Conservation (phyloP, 2,797 vertebrate genomes). For the Lacerta bilineata region DNA sequence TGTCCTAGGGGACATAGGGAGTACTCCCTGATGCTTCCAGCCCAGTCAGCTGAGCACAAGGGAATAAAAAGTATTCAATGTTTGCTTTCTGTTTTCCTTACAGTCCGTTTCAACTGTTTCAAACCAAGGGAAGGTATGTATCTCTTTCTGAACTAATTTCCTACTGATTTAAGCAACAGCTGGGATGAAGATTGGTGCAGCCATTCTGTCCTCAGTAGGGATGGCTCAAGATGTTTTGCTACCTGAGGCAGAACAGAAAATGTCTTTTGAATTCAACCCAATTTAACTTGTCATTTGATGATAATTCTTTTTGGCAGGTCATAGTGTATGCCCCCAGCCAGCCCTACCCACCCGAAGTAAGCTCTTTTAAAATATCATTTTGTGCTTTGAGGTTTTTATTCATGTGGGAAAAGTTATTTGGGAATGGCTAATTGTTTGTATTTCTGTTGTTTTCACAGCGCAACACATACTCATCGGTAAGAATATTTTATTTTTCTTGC, state of each 20-base stretch:
- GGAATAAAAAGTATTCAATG: neutral
- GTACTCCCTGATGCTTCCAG: neutral
- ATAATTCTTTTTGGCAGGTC: slow-evolving; percentile 17
- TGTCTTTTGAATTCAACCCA: neutral
- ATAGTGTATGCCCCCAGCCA: slow-evolving; percentile 19
- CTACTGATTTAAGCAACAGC: neutral
- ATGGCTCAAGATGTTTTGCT: neutral
- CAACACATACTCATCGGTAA: slow-evolving; percentile 18
- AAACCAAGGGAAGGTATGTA: slow-evolving; percentile 42
- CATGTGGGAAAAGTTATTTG: neutral
- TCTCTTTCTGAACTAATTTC: neutral
- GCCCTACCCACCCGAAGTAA: slow-evolving; percentile 43
- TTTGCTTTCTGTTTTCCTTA: slow-evolving; percentile 10
- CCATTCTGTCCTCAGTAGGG: too few species aligned
- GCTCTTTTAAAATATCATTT: neutral
- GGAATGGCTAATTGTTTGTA: neutral
- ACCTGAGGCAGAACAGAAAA: neutral
- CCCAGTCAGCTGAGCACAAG: neutral
- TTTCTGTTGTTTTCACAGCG: slow-evolving; percentile 38
- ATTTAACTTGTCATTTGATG: slow-evolving; percentile 9
- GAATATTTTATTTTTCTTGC: neutral
- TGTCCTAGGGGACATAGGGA: too few species aligned
- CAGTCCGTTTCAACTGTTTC: slow-evolving; percentile 44
- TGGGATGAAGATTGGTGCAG: neutral
- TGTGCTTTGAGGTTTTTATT: neutral